Conservation (phyloP, 2,113 vertebrate species). For the Setophaga coronata region DNA sequence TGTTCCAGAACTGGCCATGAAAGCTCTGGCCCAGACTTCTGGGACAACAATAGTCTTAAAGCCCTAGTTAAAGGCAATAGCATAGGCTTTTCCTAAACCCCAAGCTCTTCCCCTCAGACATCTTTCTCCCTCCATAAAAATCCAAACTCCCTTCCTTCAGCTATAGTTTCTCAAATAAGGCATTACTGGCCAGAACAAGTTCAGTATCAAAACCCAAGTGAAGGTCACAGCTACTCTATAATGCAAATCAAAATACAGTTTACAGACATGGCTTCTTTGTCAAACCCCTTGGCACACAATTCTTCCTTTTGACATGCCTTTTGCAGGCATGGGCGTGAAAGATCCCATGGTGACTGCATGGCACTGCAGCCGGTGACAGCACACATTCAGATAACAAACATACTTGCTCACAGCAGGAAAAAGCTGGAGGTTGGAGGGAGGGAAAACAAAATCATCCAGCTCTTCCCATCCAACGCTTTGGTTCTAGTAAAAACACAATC, state of each 20-base stretch:
- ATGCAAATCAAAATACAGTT: neutral
- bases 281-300: neutral
- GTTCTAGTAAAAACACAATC: neutral
- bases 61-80: neutral
- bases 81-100: neutral
- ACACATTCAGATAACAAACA: neutral
- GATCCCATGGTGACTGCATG: accelerated
- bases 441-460: neutral
- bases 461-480: neutral
- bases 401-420: accelerated
- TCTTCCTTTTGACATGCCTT: neutral
- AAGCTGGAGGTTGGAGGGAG: neutral
- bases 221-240: neutral
- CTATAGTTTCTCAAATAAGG: neutral
- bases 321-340: neutral
- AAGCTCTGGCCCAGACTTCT: neutral
- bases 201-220: neutral
- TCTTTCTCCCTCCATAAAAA: neutral
- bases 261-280: neutral
- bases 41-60: neutral
- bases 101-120: neutral
- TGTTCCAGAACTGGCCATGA: neutral
- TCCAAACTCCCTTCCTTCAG: neutral
- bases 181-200: neutral
- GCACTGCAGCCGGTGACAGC: neutral